Base-by-base conservation (phyloP, 2,797 vertebrate genomes). In the Hippoglossus hippoglossus region DNA sequence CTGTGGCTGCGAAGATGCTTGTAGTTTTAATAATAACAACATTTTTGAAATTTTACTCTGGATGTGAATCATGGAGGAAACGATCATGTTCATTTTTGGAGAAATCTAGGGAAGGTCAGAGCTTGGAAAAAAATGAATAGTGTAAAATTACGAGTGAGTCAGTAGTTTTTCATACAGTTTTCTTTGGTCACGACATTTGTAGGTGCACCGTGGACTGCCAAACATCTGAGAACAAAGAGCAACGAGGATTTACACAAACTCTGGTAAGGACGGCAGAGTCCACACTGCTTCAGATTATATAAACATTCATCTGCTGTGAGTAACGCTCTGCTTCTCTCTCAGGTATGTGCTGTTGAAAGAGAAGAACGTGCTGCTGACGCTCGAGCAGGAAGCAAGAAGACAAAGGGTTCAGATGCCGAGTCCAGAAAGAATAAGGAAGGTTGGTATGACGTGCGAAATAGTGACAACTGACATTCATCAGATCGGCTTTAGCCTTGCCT, bases 301-400 rank as follows among this genome's bases (percentile, higher is more conserved):
- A 16, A 67, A 62, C 9, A 16, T 24, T 21, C 3, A 1, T 66
- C 19, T 22, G 31, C 15, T 19, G 15, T 34, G 6, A 22, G 13
- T 82, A 41, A 75, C 13, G 0, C 2, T 59, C 55, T 73, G n/a
- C 2, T 80, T 61, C 25, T 73, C 0, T 56, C 58, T 36, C 63
- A 99, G 98, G 98, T 99, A 98, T 90, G 95, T 99, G 46, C 94
- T 99, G n/a, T 83, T 99, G 72, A 99, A 99, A 88, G 98, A 99
- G 79, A 97, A 94, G 90, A 99, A 99, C 89, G 96, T 99, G 97
- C 92, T 99, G 71, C 89, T 96, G 55, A 98, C 97, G 13, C 72
- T 96, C 24, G 85, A 99, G 77, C 97, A 99, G 89, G 98, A 99
- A 86, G 84, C 96, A 19, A 98, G 93, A 86, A 87, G 96, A 34